A percentile compares a stretch with the other conserved stretches of the same genome.
phyloP scores from a whole-genome alignment of 1,140 invertebrate species.

The Brachionus koreanus region DNA sequence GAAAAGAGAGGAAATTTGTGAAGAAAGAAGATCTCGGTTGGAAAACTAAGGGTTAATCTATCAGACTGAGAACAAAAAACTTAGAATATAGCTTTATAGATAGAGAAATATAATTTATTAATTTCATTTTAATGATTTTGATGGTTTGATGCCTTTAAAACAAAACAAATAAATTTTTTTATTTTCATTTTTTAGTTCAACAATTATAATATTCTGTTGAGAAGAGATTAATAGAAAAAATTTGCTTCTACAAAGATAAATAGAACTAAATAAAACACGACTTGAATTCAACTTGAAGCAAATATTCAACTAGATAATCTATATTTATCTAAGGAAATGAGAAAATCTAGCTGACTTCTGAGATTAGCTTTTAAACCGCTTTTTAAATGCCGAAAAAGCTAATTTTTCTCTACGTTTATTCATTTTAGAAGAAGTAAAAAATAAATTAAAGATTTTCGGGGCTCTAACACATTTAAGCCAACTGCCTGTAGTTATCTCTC shows the following conservation, averaged over 20 bases:
- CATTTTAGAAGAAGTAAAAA: background rate
- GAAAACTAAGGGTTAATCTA: slow-evolving; percentile 12
- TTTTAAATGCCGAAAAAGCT: background rate
- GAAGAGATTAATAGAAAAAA: background rate
- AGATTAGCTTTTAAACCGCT: background rate
- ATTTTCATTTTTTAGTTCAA: slow-evolving; percentile 19
- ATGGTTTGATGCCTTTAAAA: slow-evolving; percentile 15
- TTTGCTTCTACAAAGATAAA: background rate
- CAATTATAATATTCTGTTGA: slow-evolving; percentile 23
- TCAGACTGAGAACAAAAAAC: slow-evolving; percentile 29
- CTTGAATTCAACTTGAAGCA: background rate
- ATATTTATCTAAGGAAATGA: slow-evolving; percentile 4
- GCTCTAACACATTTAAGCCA: background rate
- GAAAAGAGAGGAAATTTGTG: background rate
- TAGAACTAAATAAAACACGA: background rate
- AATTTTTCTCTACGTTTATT: background rate
- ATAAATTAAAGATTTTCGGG: background rate
- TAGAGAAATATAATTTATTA: slow-evolving; percentile 34
- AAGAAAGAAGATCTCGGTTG: background rate
- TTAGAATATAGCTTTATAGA: background rate
- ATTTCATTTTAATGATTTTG: slow-evolving; percentile 42
- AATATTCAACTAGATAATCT: slow-evolving; percentile 14
- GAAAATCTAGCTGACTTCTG: background rate
- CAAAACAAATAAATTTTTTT: slow-evolving; percentile 26
- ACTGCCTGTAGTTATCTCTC: background rate